phyloP scores from a whole-genome alignment of 1,140 invertebrate genomes.

The Schlechtendalia chinensis region DNA sequence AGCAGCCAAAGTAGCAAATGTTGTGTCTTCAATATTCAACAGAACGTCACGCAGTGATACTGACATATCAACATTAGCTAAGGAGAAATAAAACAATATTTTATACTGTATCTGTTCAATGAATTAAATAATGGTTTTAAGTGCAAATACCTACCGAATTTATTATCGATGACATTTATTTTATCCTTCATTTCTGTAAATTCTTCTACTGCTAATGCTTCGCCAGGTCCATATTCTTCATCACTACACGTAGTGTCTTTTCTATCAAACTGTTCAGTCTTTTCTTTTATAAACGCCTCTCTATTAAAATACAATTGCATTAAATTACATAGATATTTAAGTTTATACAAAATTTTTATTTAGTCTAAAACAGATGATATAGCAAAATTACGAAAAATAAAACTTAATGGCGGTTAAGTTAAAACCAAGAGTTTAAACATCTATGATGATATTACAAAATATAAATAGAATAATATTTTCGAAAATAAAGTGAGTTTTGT shows the following conservation, averaged over 20 bases:
- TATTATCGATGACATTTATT: constrained; percentile 48
- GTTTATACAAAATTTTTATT: too few relatives aligned
- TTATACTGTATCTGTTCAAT: background rate
- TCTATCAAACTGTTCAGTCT: constrained; percentile 37
- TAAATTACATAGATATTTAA: too few relatives aligned
- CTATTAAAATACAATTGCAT: constrained; percentile 8
- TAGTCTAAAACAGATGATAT: too few relatives aligned
- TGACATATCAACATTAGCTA: constrained; percentile 49
- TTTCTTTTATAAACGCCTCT: constrained; percentile 35
- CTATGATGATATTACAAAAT: too few relatives aligned
- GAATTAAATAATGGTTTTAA: background rate
- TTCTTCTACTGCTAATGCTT: constrained; percentile 49
- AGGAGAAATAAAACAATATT: background rate
- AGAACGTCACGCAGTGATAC: constrained; percentile 55
- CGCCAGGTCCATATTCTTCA: constrained; percentile 46
- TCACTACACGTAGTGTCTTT: constrained; percentile 39
- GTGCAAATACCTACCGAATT: constrained; percentile 2
- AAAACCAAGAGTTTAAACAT: too few relatives aligned
- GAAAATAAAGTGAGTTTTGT: too few relatives aligned
- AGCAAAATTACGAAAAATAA: too few relatives aligned
- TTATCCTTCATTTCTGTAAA: constrained; percentile 47
- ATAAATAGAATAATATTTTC: too few relatives aligned
- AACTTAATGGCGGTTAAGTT: too few relatives aligned
- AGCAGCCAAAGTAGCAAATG: constrained; percentile 71
- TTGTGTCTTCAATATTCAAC: constrained; percentile 69